Evolutionary conservation across 2,888 invertebrate genomes (phyloP).

Genomic region (Hedychridium roseum): DNA sequence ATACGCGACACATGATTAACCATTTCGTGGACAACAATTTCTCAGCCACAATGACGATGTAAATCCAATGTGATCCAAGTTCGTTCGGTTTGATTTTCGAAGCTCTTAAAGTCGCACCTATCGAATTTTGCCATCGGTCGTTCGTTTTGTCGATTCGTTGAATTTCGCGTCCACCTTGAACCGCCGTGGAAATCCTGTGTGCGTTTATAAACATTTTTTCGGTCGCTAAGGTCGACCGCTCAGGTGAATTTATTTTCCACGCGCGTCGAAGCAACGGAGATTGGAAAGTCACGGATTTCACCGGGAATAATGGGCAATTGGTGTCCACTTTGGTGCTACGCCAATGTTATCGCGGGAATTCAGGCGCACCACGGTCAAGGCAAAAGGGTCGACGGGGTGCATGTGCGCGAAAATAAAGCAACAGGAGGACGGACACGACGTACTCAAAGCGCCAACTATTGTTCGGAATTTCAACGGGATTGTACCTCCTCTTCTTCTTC

Average conservation of each 20-base stretch:
- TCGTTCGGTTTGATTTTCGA: too few species aligned
- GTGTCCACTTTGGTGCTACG: constrained; percentile 11
- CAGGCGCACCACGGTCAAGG: constrained; percentile 37
- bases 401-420: constrained; percentile 30
- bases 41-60: too few species aligned
- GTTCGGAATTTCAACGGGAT: too few species aligned
- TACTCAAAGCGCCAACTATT: too few species aligned
- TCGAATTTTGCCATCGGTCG: constrained; percentile 1
- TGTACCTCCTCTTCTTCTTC: too few species aligned
- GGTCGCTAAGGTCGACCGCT: constrained; percentile 22
- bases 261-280: not conserved
- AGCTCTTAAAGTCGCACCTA: too few species aligned
- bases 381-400: constrained; percentile 34
- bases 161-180: constrained; percentile 37
- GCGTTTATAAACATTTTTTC: constrained; percentile 19
- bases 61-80: too few species aligned
- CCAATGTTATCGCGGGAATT: constrained; percentile 31
- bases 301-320: not conserved
- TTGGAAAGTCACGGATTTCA: not conserved
- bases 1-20: too few species aligned
- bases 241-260: constrained; percentile 2
- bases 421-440: too few species aligned
- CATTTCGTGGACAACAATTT: too few species aligned
- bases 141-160: constrained; percentile 13
- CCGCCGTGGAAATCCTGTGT: constrained; percentile 5